A percentile compares a stretch with the other conserved stretches of the same genome.
Evolutionary conservation across 2,797 vertebrate species (phyloP).

Genomic region (Amphiprion clarkii): DNA sequence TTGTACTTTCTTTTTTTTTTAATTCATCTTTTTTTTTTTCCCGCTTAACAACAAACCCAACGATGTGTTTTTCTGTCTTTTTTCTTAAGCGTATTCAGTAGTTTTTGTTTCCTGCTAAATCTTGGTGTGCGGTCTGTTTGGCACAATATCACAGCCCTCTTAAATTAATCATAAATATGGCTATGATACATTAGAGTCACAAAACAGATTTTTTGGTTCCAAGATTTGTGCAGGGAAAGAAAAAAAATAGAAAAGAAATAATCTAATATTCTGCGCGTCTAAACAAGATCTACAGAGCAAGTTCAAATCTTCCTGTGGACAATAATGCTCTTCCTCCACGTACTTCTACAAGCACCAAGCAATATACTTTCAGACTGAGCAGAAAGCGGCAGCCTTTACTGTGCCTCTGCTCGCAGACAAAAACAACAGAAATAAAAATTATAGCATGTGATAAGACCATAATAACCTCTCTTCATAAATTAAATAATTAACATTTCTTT

Average conservation of each 20-base stretch:
- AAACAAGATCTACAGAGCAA: conserved; percentile 80
- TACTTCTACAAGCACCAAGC: conserved; percentile 72
- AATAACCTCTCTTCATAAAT: conserved; percentile 89
- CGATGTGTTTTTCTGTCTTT: conserved; percentile 21
- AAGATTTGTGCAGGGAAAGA: conserved; percentile 87
- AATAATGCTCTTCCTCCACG: conserved; percentile 78
- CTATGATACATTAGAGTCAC: conserved; percentile 87
- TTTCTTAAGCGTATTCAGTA: conserved; percentile 86
- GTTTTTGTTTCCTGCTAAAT: conserved; percentile 88
- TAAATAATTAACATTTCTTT: conserved; percentile 89
- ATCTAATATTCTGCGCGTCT: conserved; percentile 78
- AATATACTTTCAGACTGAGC: conserved; percentile 76
- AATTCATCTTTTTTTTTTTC: conserved; percentile 35
- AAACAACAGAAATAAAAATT: conserved; percentile 77
- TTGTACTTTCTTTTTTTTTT: conserved; percentile 74
- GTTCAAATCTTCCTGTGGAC: conserved; percentile 81
- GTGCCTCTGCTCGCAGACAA: conserved; percentile 75
- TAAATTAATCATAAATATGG: conserved; percentile 92
- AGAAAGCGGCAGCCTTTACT: conserved; percentile 67
- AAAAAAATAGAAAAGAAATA: conserved; percentile 54
- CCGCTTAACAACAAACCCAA: conserved; percentile 68
- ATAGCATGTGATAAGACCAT: conserved; percentile 88
- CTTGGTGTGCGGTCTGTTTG: conserved; percentile 91
- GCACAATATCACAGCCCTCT: conserved; percentile 87
- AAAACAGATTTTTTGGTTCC: conserved; percentile 92